Percentiles rank a stretch among this genome's conserved stretches.
Conservation (phyloP, 1,140 invertebrate species). For the Temnothorax curvispinosus region DNA sequence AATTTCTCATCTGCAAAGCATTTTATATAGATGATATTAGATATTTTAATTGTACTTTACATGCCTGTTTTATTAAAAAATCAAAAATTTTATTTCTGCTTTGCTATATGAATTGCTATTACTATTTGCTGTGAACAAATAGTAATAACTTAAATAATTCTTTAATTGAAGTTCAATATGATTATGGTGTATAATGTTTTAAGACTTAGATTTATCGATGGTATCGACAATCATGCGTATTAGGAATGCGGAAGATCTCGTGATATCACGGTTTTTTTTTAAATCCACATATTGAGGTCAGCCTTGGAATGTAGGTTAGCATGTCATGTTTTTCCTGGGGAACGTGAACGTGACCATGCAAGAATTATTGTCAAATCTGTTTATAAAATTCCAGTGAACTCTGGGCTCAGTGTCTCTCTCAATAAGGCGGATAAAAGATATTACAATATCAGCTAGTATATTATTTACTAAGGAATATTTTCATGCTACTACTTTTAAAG, state of each 20-base stretch:
- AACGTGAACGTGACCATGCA: conserved; percentile 30
- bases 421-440: background rate
- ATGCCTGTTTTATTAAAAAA: background rate
- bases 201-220: background rate
- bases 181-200: background rate
- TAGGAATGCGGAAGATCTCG: background rate
- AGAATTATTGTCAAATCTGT: conserved; percentile 21
- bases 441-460: background rate
- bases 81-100: background rate
- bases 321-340: conserved; percentile 32
- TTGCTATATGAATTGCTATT: background rate
- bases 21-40: background rate
- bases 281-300: conserved; percentile 38
- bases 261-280: conserved; percentile 17
- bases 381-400: conserved; percentile 29
- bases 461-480: background rate
- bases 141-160: conserved; percentile 5
- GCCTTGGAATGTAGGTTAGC: conserved; percentile 51
- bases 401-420: background rate
- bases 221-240: background rate
- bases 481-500: background rate
- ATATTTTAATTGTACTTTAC: background rate
- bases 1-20: background rate
- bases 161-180: background rate
- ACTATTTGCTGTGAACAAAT: background rate